Conservation (phyloP, 2,888 invertebrate genomes). For the Cephus sareptanus region DNA sequence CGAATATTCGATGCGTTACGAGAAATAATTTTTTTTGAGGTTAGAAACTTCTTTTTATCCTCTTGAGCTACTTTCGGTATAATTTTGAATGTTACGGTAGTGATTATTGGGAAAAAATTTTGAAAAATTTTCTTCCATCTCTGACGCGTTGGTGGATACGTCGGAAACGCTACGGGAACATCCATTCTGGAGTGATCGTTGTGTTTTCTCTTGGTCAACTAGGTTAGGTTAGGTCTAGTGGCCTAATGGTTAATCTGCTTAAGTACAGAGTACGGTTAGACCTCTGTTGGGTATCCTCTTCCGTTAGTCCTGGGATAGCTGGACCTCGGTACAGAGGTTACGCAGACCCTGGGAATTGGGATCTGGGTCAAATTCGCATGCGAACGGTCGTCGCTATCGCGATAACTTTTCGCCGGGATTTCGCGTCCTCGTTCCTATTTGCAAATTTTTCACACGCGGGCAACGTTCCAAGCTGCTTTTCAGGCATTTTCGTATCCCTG, state of each 20-base stretch:
- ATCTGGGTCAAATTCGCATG: constrained; percentile 22
- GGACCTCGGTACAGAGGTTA: background rate
- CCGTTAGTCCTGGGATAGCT: background rate
- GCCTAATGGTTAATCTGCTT: background rate
- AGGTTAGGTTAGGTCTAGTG: background rate
- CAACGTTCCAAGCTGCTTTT: background rate
- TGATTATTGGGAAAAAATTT: background rate
- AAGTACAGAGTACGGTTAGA: constrained; percentile 3
- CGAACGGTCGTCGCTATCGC: background rate
- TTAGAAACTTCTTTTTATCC: background rate
- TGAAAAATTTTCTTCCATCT: too few relatives aligned
- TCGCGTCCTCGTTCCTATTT: background rate
- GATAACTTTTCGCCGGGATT: background rate
- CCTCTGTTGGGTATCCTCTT: background rate
- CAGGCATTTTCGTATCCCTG: background rate
- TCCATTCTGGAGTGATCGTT: background rate
- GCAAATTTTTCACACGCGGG: background rate
- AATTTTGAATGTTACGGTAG: background rate
- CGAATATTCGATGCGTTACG: background rate
- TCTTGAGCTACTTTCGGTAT: background rate
- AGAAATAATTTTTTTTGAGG: background rate
- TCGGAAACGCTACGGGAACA: background rate
- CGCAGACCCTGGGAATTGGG: constrained; percentile 21
- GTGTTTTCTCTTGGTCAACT: background rate
- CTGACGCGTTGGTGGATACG: background rate